phyloP scores from a whole-genome alignment of 2,888 invertebrate species.

The Sisyra terminalis region DNA sequence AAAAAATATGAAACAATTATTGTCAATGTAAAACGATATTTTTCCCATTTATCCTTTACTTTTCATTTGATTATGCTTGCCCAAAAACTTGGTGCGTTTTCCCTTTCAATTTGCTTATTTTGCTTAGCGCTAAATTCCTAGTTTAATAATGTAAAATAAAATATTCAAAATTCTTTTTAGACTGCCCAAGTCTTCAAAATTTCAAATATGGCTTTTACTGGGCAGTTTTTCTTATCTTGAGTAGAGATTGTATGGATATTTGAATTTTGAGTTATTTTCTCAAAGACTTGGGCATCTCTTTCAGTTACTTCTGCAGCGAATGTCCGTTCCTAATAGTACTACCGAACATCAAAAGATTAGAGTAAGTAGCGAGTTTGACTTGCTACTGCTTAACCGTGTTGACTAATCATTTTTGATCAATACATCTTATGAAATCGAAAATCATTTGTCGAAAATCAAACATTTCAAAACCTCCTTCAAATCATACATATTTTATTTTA shows the following conservation, averaged over 20 bases:
- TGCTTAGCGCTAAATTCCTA: neutral
- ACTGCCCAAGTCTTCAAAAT: conserved; percentile 1
- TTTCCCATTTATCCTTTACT: neutral
- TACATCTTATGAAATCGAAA: neutral
- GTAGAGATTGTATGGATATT: neutral
- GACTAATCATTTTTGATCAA: neutral
- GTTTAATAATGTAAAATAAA: neutral
- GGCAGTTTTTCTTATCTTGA: neutral
- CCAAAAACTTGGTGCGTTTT: neutral
- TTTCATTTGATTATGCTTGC: neutral
- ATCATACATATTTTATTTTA: no score
- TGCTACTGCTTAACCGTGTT: conserved; percentile 4
- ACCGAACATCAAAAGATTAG: conserved; percentile 78
- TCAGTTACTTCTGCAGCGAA: conserved; percentile 82
- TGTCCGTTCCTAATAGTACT: conserved; percentile 71
- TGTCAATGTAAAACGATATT: no score
- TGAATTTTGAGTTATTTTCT: neutral
- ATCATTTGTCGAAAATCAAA: neutral
- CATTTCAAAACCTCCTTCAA: neutral
- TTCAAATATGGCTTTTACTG: neutral
- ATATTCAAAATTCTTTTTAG: neutral
- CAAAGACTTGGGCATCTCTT: conserved; percentile 22
- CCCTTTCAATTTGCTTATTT: neutral
- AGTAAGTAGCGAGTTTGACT: conserved; percentile 46
- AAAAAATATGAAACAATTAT: neutral